Base-by-base conservation (phyloP, 2,888 invertebrate species). In the Ptychoptera albimana region DNA sequence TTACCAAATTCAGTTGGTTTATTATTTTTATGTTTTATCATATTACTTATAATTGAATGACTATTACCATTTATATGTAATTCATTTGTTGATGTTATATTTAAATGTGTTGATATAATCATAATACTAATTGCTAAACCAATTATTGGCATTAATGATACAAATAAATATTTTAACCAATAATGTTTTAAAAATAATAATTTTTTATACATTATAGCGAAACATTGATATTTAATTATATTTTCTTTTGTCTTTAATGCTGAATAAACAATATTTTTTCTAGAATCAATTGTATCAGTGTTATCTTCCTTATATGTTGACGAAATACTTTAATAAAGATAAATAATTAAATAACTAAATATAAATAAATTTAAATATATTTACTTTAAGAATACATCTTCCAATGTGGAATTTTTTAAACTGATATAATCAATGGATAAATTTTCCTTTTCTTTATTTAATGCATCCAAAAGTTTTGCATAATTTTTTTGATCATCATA, bases 321-420 rank as follows among this genome's bases (percentile, higher is more conserved):
- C 4, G 23, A 23, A 23, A 23, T 23, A 7, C 23, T 23, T 3
- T 23, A 23, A 23, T 5, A 23, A 5, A 23, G 7, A 23, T 7
- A 23, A 23, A 23, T 23, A 23, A 23, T 5, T 5, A 23, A 23
- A 5, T 5, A 23, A 5, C 7, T 23, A 23, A 5, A 23, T 5
- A 5, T 23, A 11, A 37, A 30, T 38, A 11, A 43, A 29, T 15
- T 43, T 9, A n/a, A 38, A 34, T 34, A 42, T 44, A 46, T 46
- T 48, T 53, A 82, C 85, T 77, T 83, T 42, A 92, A 60, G 60
- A 91, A 92, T 2, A 96, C 92, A 63, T 94, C 92, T 61, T 96
- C 94, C 55, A 96, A 71, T 0, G 92, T 91, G 0, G 92, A 88
- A 13, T 87, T 75, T 0, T 88, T 83, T 0, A 92, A 75, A 0